Conservation (phyloP, 2,888 invertebrate genomes). For the Phania funesta region DNA sequence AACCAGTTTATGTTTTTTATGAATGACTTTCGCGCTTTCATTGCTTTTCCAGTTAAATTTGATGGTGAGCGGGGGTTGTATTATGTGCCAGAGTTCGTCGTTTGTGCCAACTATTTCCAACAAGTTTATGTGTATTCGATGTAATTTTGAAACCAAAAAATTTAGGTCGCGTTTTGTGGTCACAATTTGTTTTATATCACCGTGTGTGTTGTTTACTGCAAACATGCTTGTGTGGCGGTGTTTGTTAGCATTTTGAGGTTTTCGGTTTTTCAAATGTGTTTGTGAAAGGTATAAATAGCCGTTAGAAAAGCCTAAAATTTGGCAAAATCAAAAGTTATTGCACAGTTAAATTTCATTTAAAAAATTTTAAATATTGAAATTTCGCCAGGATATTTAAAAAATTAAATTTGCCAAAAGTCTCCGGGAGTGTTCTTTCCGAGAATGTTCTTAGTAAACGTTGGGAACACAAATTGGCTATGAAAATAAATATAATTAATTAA, state of each 20-base stretch:
- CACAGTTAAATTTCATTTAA: too few species aligned
- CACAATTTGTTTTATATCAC: slow-evolving; percentile 51
- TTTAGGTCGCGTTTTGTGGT: slow-evolving; percentile 66
- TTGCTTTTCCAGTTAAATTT: background rate
- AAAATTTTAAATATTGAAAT: background rate
- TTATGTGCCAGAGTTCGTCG: background rate
- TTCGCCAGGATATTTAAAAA: too few species aligned
- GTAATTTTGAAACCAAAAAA: slow-evolving; percentile 53
- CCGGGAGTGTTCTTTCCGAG: too few species aligned
- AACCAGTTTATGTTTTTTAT: slow-evolving; percentile 24
- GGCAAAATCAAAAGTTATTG: too few species aligned
- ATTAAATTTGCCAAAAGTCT: too few species aligned
- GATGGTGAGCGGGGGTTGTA: background rate
- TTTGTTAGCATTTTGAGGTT: background rate
- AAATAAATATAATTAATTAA: too few species aligned
- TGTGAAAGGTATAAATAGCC: background rate
- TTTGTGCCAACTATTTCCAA: background rate
- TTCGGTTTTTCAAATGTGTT: slow-evolving; percentile 10
- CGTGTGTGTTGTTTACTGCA: background rate
- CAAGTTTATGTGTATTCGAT: slow-evolving; percentile 38
- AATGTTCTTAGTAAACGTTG: too few species aligned
- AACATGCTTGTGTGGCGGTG: background rate
- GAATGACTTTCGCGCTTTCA: background rate
- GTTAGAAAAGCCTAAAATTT: too few species aligned
- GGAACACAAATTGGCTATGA: too few species aligned